Percentiles rank a stretch among this genome's conserved stretches.
These are phyloP conservation scores for Stegodyphus dumicola DNA, from an alignment of 1,140 invertebrate genomes.

Conservation along the genomic window DNA sequence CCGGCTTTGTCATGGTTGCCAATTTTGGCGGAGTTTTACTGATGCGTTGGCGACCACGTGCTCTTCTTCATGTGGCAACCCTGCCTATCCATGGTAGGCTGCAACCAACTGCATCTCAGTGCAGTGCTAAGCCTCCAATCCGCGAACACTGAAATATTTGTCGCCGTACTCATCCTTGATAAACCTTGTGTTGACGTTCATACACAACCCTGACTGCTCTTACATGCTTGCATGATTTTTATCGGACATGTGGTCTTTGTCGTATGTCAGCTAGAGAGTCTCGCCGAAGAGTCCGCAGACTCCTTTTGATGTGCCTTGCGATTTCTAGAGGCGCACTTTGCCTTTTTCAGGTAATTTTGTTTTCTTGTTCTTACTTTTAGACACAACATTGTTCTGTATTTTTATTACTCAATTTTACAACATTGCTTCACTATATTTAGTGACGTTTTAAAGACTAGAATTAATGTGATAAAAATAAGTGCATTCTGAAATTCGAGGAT, in stretches of 20 bases:
- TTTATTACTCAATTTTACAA: no score
- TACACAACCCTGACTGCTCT: not conserved
- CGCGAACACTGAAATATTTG: not conserved
- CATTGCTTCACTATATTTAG: no score
- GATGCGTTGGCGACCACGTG: conserved; percentile 43
- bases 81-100: conserved; percentile 1
- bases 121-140: conserved; percentile 34
- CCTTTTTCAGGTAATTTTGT: not conserved
- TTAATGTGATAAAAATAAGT: no score
- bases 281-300: not conserved
- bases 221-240: not conserved
- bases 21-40: not conserved
- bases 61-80: conserved; percentile 40
- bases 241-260: not conserved
- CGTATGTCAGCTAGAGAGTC: not conserved
- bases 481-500: no score
- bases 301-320: not conserved
- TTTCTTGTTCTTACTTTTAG: not conserved
- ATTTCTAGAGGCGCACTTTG: not conserved
- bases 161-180: no score
- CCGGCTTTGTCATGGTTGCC: no score
- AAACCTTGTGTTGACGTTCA: no score
- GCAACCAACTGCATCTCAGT: conserved; percentile 38
- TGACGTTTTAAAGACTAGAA: no score
- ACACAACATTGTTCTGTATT: no score